These are phyloP conservation scores for Tetraodon nigroviridis DNA, from an alignment of 2,113 vertebrate genomes.

Conservation along the genomic window DNA sequence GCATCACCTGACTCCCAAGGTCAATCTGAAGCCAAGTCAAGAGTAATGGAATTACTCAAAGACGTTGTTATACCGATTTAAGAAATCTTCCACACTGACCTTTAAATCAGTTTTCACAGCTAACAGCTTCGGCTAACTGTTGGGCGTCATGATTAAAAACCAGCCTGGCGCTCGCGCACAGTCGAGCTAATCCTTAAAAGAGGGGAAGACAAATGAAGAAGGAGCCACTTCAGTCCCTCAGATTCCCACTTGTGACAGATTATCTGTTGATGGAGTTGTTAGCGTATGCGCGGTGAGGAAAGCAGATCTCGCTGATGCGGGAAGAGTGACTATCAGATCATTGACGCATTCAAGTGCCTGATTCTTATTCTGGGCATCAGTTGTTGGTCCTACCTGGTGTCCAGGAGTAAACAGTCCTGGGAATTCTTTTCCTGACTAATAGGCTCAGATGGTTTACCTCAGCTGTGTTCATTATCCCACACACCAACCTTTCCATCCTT, in stretches of 20 bases:
- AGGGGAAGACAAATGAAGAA: background rate
- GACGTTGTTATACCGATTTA: conserved; percentile 4
- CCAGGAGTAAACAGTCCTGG: background rate
- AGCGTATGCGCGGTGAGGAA: no score
- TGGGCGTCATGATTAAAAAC: no score
- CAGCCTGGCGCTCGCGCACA: no score
- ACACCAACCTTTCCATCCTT: background rate
- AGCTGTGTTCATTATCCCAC: conserved; percentile 9
- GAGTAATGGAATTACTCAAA: conserved; percentile 39
- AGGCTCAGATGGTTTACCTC: conserved; percentile 1
- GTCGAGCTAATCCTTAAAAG: background rate
- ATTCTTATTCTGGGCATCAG: background rate
- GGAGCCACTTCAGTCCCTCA: no score
- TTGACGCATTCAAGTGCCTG: no score
- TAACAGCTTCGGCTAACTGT: background rate
- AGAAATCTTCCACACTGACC: no score
- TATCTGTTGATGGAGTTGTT: no score
- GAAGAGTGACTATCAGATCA: no score
- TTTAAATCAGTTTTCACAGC: background rate
- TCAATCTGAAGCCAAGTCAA: conserved; percentile 28
- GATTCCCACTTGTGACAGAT: no score
- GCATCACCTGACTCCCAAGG: conserved; percentile 14
- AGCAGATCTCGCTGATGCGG: no score
- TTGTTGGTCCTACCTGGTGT: background rate
- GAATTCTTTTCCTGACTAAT: background rate